Conservation (phyloP, 2,113 vertebrate genomes). For the Mesocricetus auratus region DNA sequence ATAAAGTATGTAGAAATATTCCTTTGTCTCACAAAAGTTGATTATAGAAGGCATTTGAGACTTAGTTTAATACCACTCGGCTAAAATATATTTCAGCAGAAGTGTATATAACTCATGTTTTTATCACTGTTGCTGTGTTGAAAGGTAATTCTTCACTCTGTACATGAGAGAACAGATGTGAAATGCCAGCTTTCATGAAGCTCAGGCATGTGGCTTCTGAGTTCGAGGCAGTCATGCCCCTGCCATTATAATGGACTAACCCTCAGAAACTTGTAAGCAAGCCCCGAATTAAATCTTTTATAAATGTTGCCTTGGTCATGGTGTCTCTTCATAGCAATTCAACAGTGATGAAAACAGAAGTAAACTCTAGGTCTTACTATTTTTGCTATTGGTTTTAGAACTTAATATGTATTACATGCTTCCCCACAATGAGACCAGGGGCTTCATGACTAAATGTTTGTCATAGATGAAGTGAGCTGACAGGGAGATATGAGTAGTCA, state of each 20-base stretch:
- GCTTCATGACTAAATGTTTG: too few species aligned
- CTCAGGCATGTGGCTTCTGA: background rate
- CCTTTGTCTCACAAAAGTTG: conserved; percentile 18
- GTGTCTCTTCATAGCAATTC: too few species aligned
- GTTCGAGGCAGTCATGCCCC: background rate
- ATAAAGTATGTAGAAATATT: background rate
- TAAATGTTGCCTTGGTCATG: too few species aligned
- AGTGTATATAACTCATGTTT: background rate
- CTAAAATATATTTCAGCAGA: conserved; percentile 34
- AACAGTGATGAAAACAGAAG: too few species aligned
- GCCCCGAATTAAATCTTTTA: too few species aligned
- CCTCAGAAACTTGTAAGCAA: too few species aligned
- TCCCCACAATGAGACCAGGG: too few species aligned
- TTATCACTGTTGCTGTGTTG: background rate
- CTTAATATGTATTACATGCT: too few species aligned
- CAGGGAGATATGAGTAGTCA: background rate
- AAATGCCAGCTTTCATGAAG: background rate
- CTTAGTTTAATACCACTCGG: conserved; percentile 16
- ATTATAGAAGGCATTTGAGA: conserved; percentile 47
- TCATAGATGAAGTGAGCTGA: too few species aligned
- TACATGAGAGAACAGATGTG: background rate
- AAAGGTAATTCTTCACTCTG: background rate
- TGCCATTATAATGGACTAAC: too few species aligned
- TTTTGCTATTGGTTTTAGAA: too few species aligned
- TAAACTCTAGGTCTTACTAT: too few species aligned